Conservation (phyloP, 2,797 vertebrate species). For the Nannoperca australis region DNA sequence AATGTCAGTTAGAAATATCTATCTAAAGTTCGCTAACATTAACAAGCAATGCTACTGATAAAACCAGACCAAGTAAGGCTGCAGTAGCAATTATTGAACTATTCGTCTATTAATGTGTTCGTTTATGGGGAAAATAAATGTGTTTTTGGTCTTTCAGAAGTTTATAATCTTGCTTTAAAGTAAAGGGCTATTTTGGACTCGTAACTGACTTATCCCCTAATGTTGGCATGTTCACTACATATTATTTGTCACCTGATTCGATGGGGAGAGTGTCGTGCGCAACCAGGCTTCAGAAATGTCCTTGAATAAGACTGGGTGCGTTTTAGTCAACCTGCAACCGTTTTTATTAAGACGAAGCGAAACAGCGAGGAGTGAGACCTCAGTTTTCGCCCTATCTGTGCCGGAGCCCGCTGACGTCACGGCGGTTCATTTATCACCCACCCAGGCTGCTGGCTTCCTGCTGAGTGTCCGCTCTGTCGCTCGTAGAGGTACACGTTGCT, state of each 20-base stretch:
- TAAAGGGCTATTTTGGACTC: background rate
- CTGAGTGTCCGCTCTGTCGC: conserved; percentile 36
- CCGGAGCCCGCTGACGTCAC: conserved; percentile 68
- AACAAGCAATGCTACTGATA: background rate
- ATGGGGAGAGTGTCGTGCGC: background rate
- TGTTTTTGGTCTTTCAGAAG: background rate
- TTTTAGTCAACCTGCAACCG: background rate
- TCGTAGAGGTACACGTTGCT: conserved; percentile 5
- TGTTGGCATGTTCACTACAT: background rate
- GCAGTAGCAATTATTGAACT: background rate
- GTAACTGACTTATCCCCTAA: background rate
- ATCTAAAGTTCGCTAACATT: background rate
- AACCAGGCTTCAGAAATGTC: background rate
- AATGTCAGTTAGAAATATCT: background rate
- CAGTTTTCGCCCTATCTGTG: conserved; percentile 27
- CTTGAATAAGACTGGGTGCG: background rate
- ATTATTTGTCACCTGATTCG: background rate
- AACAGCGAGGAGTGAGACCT: conserved; percentile 50
- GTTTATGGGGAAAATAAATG: background rate
- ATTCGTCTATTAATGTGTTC: background rate
- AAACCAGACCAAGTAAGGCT: background rate
- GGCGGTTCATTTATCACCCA: conserved; percentile 34
- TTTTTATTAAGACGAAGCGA: background rate
- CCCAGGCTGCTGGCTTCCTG: conserved; percentile 63
- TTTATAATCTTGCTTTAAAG: background rate